Evolutionary conservation across 2,113 vertebrate genomes (phyloP), one percentile per base, ranked within the genome.

Genomic region (Cavia aperea): DNA sequence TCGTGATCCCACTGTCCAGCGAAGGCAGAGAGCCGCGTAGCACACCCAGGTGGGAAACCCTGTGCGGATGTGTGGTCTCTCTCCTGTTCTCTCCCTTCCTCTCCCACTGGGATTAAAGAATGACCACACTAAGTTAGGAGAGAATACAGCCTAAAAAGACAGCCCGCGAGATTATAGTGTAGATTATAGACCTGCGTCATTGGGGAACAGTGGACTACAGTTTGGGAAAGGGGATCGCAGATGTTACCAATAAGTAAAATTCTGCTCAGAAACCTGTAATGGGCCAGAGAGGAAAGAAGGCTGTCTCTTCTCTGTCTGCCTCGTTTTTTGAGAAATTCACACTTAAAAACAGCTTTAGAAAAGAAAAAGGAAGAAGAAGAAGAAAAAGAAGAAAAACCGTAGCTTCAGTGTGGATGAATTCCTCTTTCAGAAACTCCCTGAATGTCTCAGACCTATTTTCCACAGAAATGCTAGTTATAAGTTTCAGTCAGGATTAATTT

Each of bases 401-500:
- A 72, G 83, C 92, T 85, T 81, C 7, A 0, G 89, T 65, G 1
- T 3, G 58, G 75, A 63, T 78, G 72, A 92, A 93, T 93, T 82
- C 94, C 95, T 95, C 33, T 89, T 91, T 89, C 89, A 93, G 92
- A 68, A 91, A 66, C 68, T 93, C 88, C 83, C 95, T 8, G 19
- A 63, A 68, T 90, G 90, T 93, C 89, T 73, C 85, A 94, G 94
- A 87, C 94, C 89, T 86, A 46, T 90, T 96, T 93, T 90, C 75
- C 90, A 77, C 88, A 88, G 92, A 84, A 95, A 90, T 0, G 9
- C 82, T 75, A 88, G 88, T 86, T 91, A 54, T 4, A 81, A 65
- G 77, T 78, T 93, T 94, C 92, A 94, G 81, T 81, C 75, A 82
- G 94, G 86, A 93, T 96, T 93, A 95, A 94, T 85, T 93, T 88